Evolutionary conservation across 1,140 invertebrate species (phyloP), one percentile per base, ranked within the genome.

Genomic region (Caenorhabditis elegans): DNA sequence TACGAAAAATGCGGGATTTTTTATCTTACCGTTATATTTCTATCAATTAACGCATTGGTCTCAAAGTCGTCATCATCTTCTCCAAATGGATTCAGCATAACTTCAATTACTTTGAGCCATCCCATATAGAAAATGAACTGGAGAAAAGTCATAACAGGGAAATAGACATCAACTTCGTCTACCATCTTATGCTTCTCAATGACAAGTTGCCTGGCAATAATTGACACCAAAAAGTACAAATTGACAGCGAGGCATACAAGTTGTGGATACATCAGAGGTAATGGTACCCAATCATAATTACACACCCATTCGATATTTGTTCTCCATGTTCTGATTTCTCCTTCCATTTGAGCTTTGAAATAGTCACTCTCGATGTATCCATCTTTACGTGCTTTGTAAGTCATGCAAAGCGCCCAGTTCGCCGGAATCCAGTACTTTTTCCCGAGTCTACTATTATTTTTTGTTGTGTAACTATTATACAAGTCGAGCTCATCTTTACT

Each of bases 81-180:
- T 10, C 95, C 95, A 88, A 96, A 97, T 3, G 94, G 94, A 92
- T 95, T 95, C 79, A 95, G 95, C 75, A 95, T 91, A 2, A 95
- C 94, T 90, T 96, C 95, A 65, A 79, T 79, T 13, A 78, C 90
- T 90, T 91, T 97, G 43, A 98, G 90, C 96, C 96, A 97, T 24
- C 96, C 96, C 87, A 97, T 94, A 92, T 97, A 98, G 91, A 97
- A 97, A 89, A 95, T 94, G 90, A 97, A 97, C 86, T 91, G 90
- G 47, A 96, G 91, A 0, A 94, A 93, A 0, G 94, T 95, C 88
- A 97, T 96, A 84, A 96, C 91, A 0, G 95, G 95, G 88, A 97
- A 93, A 88, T 95, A 96, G 8, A 95, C 91, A 89, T 98, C 95
- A 0, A 82, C 28, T 79, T 51, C 55, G 36, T 76, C 79, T 47